These are phyloP conservation scores for Dipus sagitta DNA, from an alignment of 2,797 vertebrate genomes.

Conservation along the genomic window DNA sequence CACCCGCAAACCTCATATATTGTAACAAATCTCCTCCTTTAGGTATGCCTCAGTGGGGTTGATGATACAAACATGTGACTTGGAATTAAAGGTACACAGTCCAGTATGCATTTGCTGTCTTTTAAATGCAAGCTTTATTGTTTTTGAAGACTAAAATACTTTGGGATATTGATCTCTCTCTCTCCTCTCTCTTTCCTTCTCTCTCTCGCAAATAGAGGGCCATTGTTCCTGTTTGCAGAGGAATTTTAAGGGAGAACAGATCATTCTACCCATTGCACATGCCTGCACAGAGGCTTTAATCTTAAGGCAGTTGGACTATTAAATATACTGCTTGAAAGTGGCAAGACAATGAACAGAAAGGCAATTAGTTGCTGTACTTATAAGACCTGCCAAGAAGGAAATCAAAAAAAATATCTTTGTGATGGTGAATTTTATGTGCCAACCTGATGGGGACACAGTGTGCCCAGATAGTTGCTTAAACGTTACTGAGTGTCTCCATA, in stretches of 20 bases:
- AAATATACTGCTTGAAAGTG: slow-evolving; percentile 29
- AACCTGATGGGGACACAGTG: not conserved
- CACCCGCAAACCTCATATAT: slow-evolving; percentile 62
- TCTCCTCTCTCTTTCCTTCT: not conserved
- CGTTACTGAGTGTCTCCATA: not conserved
- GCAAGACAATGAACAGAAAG: slow-evolving; percentile 25
- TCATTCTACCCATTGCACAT: not conserved
- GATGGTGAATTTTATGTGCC: not conserved
- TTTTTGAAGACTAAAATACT: slow-evolving; percentile 30
- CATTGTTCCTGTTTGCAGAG: not conserved
- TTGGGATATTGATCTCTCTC: not conserved
- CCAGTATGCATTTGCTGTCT: not conserved
- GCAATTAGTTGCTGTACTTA: slow-evolving; percentile 31
- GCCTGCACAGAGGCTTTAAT: slow-evolving; percentile 25
- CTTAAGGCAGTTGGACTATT: not conserved
- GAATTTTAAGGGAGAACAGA: not conserved
- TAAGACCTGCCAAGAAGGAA: not conserved
- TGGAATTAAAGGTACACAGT: slow-evolving; percentile 14
- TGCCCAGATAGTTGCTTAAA: not conserved
- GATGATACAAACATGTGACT: slow-evolving; percentile 24
- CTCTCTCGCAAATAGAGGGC: not conserved
- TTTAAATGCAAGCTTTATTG: slow-evolving; percentile 53
- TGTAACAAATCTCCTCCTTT: not conserved
- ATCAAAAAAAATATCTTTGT: not conserved
- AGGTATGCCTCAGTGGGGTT: slow-evolving; percentile 2